Conservation (phyloP, 2,797 vertebrate genomes). For the Bradypodion ventrale region DNA sequence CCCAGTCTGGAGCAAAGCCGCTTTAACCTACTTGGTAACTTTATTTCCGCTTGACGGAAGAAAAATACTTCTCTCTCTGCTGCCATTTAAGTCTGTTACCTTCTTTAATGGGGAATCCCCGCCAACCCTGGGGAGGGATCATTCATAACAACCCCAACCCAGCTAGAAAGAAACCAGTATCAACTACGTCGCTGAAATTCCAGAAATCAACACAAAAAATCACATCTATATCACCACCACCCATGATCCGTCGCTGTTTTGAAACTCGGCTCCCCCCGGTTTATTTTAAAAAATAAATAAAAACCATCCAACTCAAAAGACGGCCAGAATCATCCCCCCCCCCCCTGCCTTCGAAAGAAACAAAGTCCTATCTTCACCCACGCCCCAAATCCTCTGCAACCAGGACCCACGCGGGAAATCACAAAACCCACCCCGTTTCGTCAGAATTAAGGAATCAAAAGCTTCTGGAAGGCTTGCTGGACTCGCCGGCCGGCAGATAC, state of each 20-base stretch:
- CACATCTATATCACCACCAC: slow-evolving; percentile 51
- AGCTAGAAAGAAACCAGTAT: background rate
- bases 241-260: slow-evolving; percentile 57
- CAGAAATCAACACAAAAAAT: slow-evolving; percentile 52
- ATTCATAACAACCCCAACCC: background rate
- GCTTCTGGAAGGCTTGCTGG: background rate
- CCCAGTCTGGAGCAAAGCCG: no score
- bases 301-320: slow-evolving; percentile 64
- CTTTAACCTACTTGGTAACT: no score
- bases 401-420: slow-evolving; percentile 45
- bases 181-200: slow-evolving; percentile 17
- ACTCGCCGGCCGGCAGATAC: accelerated
- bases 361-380: slow-evolving; percentile 62
- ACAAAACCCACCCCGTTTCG: background rate
- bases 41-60: background rate
- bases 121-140: background rate
- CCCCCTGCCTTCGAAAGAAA: slow-evolving; percentile 60
- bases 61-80: background rate
- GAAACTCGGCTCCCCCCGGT: slow-evolving; percentile 32
- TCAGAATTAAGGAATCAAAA: background rate
- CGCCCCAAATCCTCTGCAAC: slow-evolving; percentile 55
- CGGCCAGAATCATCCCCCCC: slow-evolving; percentile 48
- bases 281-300: slow-evolving; percentile 72
- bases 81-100: background rate
- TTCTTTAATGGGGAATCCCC: no score